phyloP scores from a whole-genome alignment of 2,797 vertebrate species.

The Xenentodon cancila region DNA sequence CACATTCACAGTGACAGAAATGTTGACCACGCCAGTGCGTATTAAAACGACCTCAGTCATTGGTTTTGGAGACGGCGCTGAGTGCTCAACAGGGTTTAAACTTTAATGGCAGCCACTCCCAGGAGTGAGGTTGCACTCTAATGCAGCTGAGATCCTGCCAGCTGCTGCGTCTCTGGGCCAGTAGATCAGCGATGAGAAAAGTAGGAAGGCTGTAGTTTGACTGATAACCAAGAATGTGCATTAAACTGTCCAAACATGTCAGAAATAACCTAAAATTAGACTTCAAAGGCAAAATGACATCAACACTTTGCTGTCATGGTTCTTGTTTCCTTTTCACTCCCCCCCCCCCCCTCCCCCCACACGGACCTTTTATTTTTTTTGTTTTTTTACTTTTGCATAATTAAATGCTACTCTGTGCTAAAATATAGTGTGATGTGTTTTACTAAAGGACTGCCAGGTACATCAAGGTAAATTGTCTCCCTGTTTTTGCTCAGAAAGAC shows the following conservation, averaged over 20 bases:
- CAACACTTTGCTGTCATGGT: slow-evolving; percentile 59
- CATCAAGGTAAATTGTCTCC: not conserved
- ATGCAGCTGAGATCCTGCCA: slow-evolving; percentile 52
- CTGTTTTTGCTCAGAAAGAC: no score
- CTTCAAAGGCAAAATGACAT: slow-evolving; percentile 17
- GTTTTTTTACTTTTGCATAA: not conserved
- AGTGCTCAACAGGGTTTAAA: slow-evolving; percentile 63
- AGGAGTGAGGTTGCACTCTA: slow-evolving; percentile 33
- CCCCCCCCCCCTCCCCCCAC: not conserved
- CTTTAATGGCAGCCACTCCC: slow-evolving; percentile 61
- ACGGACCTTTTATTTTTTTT: not conserved
- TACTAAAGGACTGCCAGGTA: no score
- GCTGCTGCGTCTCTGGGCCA: slow-evolving; percentile 36
- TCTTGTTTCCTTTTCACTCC: slow-evolving; percentile 22
- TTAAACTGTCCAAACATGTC: slow-evolving; percentile 65
- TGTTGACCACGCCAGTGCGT: not conserved
- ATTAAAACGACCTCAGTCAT: slow-evolving; percentile 31
- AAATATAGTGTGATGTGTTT: no score
- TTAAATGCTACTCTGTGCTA: no score
- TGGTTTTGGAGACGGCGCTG: slow-evolving; percentile 37
- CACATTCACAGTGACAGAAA: not conserved
- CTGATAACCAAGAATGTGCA: slow-evolving; percentile 35
- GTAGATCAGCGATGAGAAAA: slow-evolving; percentile 40
- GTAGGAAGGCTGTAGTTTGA: slow-evolving; percentile 29
- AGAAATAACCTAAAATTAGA: slow-evolving; percentile 59